phyloP scores from a whole-genome alignment of 2,797 vertebrate genomes.

The Fratercula arctica region DNA sequence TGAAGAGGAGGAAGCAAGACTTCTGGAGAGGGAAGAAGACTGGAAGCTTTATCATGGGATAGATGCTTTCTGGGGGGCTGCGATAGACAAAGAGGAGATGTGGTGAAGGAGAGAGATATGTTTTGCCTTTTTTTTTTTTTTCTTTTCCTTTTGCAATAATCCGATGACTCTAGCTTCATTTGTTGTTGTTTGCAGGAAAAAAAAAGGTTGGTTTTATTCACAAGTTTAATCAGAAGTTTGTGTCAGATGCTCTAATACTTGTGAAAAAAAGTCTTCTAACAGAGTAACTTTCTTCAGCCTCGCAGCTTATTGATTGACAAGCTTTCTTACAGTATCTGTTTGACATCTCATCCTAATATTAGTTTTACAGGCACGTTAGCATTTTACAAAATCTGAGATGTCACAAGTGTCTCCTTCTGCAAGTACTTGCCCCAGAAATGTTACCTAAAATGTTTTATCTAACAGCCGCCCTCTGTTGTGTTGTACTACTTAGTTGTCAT shows the following conservation, averaged over 20 bases:
- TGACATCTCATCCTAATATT: constrained; percentile 27
- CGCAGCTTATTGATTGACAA: not conserved
- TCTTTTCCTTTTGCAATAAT: not conserved
- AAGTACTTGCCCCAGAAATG: constrained; percentile 51
- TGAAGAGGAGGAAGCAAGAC: not conserved
- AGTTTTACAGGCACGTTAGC: constrained; percentile 16
- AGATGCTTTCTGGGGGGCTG: not conserved
- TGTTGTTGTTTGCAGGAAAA: not conserved
- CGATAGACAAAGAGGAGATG: not conserved
- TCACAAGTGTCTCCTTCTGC: constrained; percentile 24
- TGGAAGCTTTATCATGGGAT: not conserved
- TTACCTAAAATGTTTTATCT: constrained; percentile 51
- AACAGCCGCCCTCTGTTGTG: not conserved
- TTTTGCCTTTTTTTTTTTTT: not conserved
- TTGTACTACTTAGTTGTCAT: constrained; percentile 1
- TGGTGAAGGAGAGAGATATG: not conserved
- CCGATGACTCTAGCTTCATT: not conserved
- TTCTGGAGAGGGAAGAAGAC: not conserved
- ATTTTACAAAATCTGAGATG: constrained; percentile 32
- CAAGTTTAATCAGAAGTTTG: not conserved
- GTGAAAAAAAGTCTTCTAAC: not conserved
- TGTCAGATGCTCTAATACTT: not conserved
- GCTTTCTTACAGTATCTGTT: not conserved
- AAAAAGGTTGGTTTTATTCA: not conserved
- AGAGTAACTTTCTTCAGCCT: not conserved